These are phyloP conservation scores for Luscinia luscinia DNA, from an alignment of 2,797 vertebrate species.

Conservation along the genomic window DNA sequence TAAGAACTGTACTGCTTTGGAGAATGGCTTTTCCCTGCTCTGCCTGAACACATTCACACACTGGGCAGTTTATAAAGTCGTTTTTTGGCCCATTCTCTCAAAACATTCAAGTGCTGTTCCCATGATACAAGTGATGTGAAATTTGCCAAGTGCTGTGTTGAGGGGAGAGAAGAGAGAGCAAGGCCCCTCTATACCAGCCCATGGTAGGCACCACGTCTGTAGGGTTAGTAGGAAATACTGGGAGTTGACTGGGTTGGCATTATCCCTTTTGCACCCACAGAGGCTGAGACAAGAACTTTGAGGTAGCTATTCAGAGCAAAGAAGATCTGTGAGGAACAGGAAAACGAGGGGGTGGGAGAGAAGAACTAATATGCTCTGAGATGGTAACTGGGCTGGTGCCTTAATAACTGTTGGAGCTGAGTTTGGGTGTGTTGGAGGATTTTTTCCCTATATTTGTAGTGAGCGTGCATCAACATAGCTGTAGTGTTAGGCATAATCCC, in stretches of 20 bases:
- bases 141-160: fast-evolving
- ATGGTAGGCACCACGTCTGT: neutral
- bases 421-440: neutral
- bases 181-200: neutral
- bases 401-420: conserved; percentile 3
- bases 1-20: neutral
- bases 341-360: fast-evolving
- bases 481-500: conserved; percentile 45
- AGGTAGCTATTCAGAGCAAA: neutral
- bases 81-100: neutral
- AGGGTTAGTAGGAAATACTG: neutral
- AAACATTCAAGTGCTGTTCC: neutral
- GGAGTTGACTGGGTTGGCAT: neutral
- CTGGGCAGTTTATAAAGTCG: neutral
- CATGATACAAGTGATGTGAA: neutral
- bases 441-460: conserved; percentile 42
- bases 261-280: neutral
- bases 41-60: neutral
- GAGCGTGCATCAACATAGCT: conserved; percentile 44
- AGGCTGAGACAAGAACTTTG: neutral
- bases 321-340: neutral
- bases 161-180: neutral
- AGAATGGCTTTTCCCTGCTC: neutral
- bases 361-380: neutral
- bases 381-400: neutral